Evolutionary conservation across 2,888 invertebrate species (phyloP).

Genomic region (Rosalia funebris): DNA sequence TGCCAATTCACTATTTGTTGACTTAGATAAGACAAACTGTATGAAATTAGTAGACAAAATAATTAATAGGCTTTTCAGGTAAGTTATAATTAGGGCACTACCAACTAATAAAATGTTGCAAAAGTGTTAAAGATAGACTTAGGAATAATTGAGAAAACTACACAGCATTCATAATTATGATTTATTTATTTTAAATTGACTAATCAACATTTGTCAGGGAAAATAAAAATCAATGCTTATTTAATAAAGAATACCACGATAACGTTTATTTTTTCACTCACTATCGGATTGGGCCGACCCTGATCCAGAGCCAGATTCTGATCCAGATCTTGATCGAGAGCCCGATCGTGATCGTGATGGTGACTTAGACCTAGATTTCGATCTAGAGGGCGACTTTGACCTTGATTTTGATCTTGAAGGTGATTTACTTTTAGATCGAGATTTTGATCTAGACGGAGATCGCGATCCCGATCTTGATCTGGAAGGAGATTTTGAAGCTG

Average conservation of each 20-base stretch:
- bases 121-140: no score
- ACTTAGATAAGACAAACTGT: conserved; percentile 66
- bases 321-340: conserved; percentile 53
- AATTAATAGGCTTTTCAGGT: conserved; percentile 69
- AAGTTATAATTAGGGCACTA: no score
- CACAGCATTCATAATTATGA: no score
- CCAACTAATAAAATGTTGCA: no score
- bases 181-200: no score
- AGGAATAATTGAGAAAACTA: no score
- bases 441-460: conserved; percentile 57
- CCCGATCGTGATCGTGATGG: conserved; percentile 44
- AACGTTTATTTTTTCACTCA: conserved; percentile 31
- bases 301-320: conserved; percentile 58
- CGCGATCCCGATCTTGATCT: conserved; percentile 50
- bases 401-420: conserved; percentile 59
- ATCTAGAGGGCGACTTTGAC: conserved; percentile 57
- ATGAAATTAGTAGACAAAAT: conserved; percentile 67
- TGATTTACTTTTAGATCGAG: conserved; percentile 57
- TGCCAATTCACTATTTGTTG: conserved; percentile 67
- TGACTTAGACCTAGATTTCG: conserved; percentile 58
- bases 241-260: not conserved
- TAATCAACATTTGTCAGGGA: no score
- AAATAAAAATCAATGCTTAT: not conserved
- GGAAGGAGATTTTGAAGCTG: conserved; percentile 54
- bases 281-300: conserved; percentile 57